phyloP scores from a whole-genome alignment of 2,888 invertebrate species.

The Patella depressa region DNA sequence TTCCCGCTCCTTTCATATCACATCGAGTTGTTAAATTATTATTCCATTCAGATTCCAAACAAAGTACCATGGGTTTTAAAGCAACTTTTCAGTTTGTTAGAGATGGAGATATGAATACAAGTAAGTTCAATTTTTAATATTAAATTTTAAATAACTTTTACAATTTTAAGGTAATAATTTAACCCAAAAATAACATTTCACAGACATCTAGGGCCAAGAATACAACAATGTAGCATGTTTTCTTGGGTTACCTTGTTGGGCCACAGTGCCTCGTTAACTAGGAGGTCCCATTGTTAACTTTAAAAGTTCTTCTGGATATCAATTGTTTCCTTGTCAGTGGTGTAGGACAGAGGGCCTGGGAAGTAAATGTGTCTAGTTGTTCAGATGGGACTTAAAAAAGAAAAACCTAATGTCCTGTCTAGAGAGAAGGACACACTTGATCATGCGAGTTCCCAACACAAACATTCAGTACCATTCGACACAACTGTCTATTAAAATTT shows the following conservation, averaged over 20 bases:
- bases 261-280: neutral
- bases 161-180: no score
- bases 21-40: conserved; percentile 89
- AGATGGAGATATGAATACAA: conserved; percentile 36
- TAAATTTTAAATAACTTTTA: no score
- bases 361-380: no score
- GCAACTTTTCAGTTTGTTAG: conserved; percentile 93
- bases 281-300: neutral
- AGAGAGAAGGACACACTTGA: no score
- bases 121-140: conserved; percentile 30
- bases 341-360: no score
- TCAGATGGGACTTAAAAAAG: no score
- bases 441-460: no score
- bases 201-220: neutral
- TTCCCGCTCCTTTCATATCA: conserved; percentile 95
- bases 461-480: no score
- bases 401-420: no score
- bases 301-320: no score
- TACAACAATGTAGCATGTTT: neutral
- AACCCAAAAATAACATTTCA: no score
- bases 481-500: no score
- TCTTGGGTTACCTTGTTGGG: neutral
- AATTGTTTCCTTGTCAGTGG: neutral
- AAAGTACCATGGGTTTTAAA: conserved; percentile 94
- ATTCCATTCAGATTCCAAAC: conserved; percentile 85